These are phyloP conservation scores for Shinisaurus crocodilurus DNA, from an alignment of 2,113 vertebrate genomes.

Conservation along the genomic window DNA sequence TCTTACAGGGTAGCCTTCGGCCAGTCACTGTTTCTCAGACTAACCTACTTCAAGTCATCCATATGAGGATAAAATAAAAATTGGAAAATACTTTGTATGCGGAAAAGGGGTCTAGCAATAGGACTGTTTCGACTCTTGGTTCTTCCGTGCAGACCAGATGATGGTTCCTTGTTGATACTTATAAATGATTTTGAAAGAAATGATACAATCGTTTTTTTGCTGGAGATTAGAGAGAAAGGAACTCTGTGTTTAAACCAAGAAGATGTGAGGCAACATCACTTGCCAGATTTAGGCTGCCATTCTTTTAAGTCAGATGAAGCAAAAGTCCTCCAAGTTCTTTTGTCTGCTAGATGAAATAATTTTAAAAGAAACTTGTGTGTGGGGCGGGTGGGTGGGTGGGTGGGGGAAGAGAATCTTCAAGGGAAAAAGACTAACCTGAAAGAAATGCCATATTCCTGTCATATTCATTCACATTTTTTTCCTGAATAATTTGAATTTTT, in stretches of 20 bases:
- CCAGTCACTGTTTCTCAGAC: neutral
- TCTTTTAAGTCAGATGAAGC: slow-evolving; percentile 52
- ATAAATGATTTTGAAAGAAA: slow-evolving; percentile 54
- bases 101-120: neutral
- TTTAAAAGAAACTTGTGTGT: neutral
- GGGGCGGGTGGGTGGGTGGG: neutral
- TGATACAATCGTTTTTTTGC: slow-evolving; percentile 38
- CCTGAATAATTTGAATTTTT: slow-evolving; percentile 60
- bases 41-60: neutral
- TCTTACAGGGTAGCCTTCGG: neutral
- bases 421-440: slow-evolving; percentile 46
- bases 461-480: slow-evolving; percentile 40
- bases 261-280: slow-evolving; percentile 30
- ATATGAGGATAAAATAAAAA: neutral
- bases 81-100: neutral
- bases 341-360: slow-evolving; percentile 42
- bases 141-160: slow-evolving; percentile 33
- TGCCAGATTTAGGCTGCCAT: slow-evolving; percentile 48
- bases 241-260: slow-evolving; percentile 51
- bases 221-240: slow-evolving; percentile 51
- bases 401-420: neutral
- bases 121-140: slow-evolving; percentile 15
- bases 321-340: slow-evolving; percentile 55
- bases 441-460: slow-evolving; percentile 35
- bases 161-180: slow-evolving; percentile 35